A percentile compares a stretch with the other conserved stretches of the same genome.
Evolutionary conservation across 2,113 vertebrate species (phyloP).

Genomic region (Kryptolebias marmoratus): DNA sequence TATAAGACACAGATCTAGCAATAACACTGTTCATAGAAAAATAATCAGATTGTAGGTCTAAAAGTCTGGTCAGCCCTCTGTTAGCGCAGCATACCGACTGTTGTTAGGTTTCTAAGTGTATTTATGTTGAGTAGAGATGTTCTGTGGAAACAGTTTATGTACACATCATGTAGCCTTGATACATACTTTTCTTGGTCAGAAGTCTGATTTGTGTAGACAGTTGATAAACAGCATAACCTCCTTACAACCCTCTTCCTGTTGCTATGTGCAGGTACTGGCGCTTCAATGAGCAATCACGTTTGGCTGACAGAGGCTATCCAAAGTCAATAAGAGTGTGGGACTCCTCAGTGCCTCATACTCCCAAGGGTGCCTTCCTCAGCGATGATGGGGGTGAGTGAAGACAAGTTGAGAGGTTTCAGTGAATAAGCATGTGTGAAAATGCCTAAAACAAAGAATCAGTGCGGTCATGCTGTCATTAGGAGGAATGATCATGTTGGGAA

Average conservation of each 20-base stretch:
- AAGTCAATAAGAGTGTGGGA: conserved; percentile 93
- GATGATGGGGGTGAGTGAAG: conserved; percentile 87
- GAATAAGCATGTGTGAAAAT: background rate
- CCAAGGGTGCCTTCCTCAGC: conserved; percentile 94
- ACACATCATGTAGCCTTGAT: background rate
- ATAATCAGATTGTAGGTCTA: background rate
- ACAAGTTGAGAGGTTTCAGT: conserved; percentile 2
- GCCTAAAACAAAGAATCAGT: conserved; percentile 50
- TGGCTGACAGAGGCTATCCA: conserved; percentile 89
- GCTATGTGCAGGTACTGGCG: conserved; percentile 91
- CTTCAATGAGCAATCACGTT: conserved; percentile 89
- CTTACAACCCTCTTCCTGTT: background rate
- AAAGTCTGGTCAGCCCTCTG: background rate
- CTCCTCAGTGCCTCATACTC: conserved; percentile 88
- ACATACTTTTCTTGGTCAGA: background rate
- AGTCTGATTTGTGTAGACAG: conserved; percentile 2
- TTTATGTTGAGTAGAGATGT: background rate
- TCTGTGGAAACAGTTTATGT: background rate
- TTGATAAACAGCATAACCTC: conserved; percentile 7
- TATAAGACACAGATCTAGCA: background rate
- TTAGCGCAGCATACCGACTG: background rate
- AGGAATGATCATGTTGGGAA: conserved; percentile 2
- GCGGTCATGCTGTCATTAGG: conserved; percentile 23
- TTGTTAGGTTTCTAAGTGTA: background rate
- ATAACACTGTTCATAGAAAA: background rate